Conservation (phyloP, 2,113 vertebrate species). For the Crypturellus undulatus region DNA sequence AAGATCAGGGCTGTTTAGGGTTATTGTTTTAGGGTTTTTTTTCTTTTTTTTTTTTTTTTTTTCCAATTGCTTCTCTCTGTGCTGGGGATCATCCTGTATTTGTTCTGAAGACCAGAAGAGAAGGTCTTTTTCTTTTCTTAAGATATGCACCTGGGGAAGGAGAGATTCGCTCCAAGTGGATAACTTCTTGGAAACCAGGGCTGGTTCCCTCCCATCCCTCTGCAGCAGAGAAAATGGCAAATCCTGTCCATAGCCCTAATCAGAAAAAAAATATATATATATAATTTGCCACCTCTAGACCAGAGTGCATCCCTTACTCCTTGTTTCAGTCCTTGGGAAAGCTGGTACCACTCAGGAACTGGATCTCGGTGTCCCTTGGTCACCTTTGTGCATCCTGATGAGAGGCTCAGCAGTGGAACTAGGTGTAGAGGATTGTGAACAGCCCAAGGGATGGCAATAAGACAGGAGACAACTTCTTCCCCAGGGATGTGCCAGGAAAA, state of each 20-base stretch:
- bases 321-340: background rate
- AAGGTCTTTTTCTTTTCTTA: background rate
- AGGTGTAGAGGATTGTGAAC: background rate
- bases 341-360: background rate
- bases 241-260: background rate
- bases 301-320: background rate
- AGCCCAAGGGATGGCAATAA: background rate
- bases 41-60: no score
- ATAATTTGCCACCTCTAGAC: background rate
- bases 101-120: background rate
- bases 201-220: background rate
- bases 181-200: background rate
- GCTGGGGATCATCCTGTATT: background rate
- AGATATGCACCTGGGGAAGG: background rate
- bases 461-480: background rate
- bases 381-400: background rate
- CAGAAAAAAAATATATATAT: background rate
- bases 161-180: background rate
- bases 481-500: constrained; percentile 34
- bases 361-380: background rate
- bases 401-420: background rate
- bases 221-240: background rate
- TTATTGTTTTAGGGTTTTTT: no score
- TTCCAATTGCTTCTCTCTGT: background rate
- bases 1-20: background rate